Conservation (phyloP, 2,113 vertebrate species). For the Oplegnathus fasciatus region DNA sequence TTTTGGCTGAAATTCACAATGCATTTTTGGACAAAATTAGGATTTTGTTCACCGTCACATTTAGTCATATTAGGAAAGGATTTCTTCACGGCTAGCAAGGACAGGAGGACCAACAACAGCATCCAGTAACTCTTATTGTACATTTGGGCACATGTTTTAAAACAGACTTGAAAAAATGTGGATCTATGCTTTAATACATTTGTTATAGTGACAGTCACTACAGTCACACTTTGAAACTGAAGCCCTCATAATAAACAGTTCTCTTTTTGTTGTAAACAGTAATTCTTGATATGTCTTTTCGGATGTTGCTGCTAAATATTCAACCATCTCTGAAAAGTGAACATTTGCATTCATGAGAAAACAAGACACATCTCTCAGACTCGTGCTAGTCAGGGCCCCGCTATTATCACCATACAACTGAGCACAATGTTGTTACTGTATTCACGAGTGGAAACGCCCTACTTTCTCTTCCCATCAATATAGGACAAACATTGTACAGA, state of each 20-base stretch:
- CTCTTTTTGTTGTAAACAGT: not conserved
- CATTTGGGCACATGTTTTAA: not conserved
- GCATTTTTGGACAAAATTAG: not conserved
- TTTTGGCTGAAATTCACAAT: not conserved
- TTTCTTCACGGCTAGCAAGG: not conserved
- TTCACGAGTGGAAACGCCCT: slow-evolving; percentile 69
- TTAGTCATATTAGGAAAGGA: not conserved
- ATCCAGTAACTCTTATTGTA: not conserved
- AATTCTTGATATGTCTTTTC: not conserved
- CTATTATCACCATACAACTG: slow-evolving; percentile 59
- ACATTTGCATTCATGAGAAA: slow-evolving; percentile 52
- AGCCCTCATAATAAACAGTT: not conserved
- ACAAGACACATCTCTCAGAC: slow-evolving; percentile 19
- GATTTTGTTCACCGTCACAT: too few species aligned
- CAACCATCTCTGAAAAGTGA: not conserved
- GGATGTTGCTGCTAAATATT: not conserved
- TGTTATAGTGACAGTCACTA: not conserved
- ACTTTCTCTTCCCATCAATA: slow-evolving; percentile 75
- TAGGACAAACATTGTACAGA: slow-evolving; percentile 75
- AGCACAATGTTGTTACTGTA: slow-evolving; percentile 77
- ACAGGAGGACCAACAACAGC: not conserved
- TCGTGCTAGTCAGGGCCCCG: slow-evolving; percentile 4
- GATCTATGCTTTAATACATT: not conserved
- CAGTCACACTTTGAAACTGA: not conserved
- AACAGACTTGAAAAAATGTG: not conserved